A percentile compares a stretch with the other conserved stretches of the same genome.
phyloP scores from a whole-genome alignment of 2,113 vertebrate genomes.

The Aphyosemion australe region DNA sequence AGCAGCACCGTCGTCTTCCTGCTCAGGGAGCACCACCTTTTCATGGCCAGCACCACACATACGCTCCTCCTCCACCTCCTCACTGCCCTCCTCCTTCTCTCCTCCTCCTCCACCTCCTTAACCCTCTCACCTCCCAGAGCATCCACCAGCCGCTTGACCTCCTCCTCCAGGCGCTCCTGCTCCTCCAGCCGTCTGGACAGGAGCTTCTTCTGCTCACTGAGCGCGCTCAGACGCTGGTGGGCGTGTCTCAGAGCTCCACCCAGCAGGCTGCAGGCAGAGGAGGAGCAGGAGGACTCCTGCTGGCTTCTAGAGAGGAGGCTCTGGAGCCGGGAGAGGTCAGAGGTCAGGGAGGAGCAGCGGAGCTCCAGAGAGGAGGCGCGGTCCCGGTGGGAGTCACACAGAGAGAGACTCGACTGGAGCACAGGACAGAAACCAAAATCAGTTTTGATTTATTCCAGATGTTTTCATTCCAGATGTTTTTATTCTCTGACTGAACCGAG shows the following conservation, averaged over 20 bases:
- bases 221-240: slow-evolving; percentile 68
- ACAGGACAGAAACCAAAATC: slow-evolving; percentile 67
- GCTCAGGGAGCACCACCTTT: slow-evolving; percentile 76
- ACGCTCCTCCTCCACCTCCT: slow-evolving; percentile 82
- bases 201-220: slow-evolving; percentile 81
- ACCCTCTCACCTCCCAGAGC: slow-evolving; percentile 76
- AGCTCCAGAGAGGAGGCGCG: slow-evolving; percentile 54
- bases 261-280: slow-evolving; percentile 84
- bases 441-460: too few species aligned
- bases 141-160: slow-evolving; percentile 81
- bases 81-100: slow-evolving; percentile 56
- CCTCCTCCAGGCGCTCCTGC: slow-evolving; percentile 75
- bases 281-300: slow-evolving; percentile 77
- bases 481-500: too few species aligned
- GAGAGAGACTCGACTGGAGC: slow-evolving; percentile 80
- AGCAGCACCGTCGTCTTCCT: slow-evolving; percentile 77
- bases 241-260: slow-evolving; percentile 82
- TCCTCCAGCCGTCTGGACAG: slow-evolving; percentile 75
- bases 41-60: slow-evolving; percentile 82
- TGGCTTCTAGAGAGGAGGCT: slow-evolving; percentile 67
- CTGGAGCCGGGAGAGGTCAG: slow-evolving; percentile 82
- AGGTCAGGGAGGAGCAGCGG: slow-evolving; percentile 56
- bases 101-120: slow-evolving; percentile 57
- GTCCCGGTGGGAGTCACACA: slow-evolving; percentile 77
- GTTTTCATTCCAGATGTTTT: too few species aligned